These are phyloP conservation scores for Amphipoea lucens DNA, from an alignment of 2,888 invertebrate genomes.

Conservation along the genomic window DNA sequence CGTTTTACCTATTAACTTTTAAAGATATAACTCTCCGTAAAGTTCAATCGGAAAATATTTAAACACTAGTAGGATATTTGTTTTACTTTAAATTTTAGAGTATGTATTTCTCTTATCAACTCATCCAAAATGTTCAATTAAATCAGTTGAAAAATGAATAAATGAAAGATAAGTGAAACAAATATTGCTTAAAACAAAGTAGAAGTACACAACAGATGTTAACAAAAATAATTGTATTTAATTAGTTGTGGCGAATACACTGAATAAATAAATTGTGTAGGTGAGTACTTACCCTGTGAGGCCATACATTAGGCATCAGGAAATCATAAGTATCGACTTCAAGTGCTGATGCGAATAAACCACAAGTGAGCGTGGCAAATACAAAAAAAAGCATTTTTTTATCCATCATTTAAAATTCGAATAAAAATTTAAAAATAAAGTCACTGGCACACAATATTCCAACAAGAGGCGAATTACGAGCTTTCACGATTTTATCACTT, in stretches of 20 bases:
- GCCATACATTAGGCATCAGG: constrained; percentile 95
- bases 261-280: constrained; percentile 5
- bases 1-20: background rate
- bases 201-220: background rate
- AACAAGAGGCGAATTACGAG: constrained; percentile 29
- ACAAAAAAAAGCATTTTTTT: constrained; percentile 66
- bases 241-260: constrained; percentile 22
- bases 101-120: background rate
- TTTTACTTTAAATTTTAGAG: background rate
- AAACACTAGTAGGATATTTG: background rate
- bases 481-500: constrained; percentile 40
- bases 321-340: constrained; percentile 91
- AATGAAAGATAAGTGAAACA: background rate
- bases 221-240: background rate
- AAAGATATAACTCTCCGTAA: background rate
- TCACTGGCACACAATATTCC: constrained; percentile 35
- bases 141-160: background rate
- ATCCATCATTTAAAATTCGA: constrained; percentile 68
- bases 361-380: constrained; percentile 69
- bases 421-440: constrained; percentile 41
- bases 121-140: background rate
- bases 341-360: constrained; percentile 69
- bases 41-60: background rate
- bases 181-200: background rate
- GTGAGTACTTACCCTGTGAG: constrained; percentile 92